These are phyloP conservation scores for Protonemura montana DNA, from an alignment of 2,888 invertebrate genomes.

Conservation along the genomic window DNA sequence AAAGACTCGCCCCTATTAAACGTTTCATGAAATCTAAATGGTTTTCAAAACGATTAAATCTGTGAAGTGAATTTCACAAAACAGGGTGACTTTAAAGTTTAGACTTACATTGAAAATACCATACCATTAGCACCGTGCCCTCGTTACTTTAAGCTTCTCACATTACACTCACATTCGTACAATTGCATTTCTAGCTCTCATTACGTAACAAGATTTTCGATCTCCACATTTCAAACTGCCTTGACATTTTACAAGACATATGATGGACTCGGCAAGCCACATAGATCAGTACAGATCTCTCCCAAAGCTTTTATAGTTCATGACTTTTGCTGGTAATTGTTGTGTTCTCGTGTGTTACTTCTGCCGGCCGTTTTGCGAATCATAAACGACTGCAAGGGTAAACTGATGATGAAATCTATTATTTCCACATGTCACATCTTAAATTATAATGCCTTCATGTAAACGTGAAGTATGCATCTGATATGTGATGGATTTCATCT, in stretches of 20 bases:
- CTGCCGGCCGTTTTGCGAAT: neutral
- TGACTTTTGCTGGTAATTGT: neutral
- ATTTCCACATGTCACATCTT: neutral
- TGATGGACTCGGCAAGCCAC: neutral
- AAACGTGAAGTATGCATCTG: conserved; percentile 7
- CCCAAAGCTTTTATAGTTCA: conserved; percentile 12
- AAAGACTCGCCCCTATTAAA: neutral
- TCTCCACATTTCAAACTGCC: neutral
- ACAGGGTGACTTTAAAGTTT: too few species aligned
- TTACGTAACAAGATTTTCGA: neutral
- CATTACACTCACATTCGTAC: neutral
- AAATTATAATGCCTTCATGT: neutral
- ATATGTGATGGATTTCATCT: conserved; percentile 3
- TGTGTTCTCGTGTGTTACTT: neutral
- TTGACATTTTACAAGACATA: neutral
- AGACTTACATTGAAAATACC: too few species aligned
- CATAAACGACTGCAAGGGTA: neutral
- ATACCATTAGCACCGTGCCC: neutral
- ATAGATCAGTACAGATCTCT: neutral
- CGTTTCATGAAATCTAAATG: neutral
- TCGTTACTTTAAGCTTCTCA: neutral
- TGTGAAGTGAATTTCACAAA: neutral
- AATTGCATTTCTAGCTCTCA: neutral
- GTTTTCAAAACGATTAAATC: neutral
- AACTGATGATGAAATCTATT: neutral